Percentiles rank a stretch among this genome's conserved stretches.
Conservation (phyloP, 2,113 vertebrate genomes). For the Suncus etruscus region DNA sequence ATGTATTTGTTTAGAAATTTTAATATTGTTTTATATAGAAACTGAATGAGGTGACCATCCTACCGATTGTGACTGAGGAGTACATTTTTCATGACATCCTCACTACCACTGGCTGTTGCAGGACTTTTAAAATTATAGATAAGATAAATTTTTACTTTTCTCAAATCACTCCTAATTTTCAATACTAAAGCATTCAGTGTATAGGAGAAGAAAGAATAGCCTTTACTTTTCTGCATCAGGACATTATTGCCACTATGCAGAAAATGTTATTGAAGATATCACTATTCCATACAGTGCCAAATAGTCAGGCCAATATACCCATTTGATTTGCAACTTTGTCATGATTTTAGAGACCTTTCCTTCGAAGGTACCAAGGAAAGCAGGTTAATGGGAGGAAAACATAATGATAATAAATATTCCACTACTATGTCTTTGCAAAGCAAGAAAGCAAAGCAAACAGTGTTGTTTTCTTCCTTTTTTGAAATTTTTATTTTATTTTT, state of each 20-base stretch:
- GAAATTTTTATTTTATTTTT: too few relatives aligned
- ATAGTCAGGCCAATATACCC: neutral
- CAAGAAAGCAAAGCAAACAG: slow-evolving; percentile 40
- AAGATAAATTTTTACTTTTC: neutral
- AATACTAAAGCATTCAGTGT: neutral
- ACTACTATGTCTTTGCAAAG: slow-evolving; percentile 48
- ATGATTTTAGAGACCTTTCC: neutral
- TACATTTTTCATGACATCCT: too few relatives aligned
- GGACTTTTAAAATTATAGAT: too few relatives aligned
- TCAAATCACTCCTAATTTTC: slow-evolving; percentile 34
- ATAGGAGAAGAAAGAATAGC: neutral
- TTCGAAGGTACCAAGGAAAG: neutral
- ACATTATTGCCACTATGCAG: neutral
- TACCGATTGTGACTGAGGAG: too few relatives aligned
- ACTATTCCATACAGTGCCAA: neutral
- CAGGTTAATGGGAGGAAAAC: neutral
- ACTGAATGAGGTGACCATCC: too few relatives aligned
- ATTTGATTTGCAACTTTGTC: slow-evolving; percentile 38
- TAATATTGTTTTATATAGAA: too few relatives aligned
- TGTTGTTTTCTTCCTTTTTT: neutral
- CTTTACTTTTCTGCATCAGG: neutral
- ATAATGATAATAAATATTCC: slow-evolving; percentile 35
- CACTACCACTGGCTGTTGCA: too few relatives aligned
- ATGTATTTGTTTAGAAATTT: too few relatives aligned
- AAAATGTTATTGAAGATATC: too few relatives aligned